phyloP scores from a whole-genome alignment of 2,888 invertebrate genomes.

The Dichetophora obliterata region DNA sequence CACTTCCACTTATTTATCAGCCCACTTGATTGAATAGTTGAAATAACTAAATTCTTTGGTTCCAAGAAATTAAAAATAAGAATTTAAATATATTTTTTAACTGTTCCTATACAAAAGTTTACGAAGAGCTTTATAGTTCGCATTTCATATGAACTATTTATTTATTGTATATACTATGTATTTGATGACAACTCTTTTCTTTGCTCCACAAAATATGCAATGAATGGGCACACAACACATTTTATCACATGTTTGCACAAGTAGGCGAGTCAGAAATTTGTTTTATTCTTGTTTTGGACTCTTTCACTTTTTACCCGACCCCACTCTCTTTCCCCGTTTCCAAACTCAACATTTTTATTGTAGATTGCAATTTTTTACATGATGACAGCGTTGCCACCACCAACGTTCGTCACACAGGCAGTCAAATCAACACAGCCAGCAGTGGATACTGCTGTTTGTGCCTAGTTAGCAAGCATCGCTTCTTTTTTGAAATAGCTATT shows the following conservation, averaged over 20 bases:
- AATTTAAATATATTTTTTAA: too few species aligned
- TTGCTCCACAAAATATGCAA: background rate
- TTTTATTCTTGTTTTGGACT: too few species aligned
- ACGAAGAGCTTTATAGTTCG: too few species aligned
- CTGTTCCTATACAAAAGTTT: too few species aligned
- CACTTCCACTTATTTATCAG: too few species aligned
- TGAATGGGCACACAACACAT: conserved; percentile 8
- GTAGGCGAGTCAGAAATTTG: background rate
- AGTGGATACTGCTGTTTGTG: background rate
- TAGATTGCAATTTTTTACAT: conserved; percentile 9
- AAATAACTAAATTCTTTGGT: too few species aligned
- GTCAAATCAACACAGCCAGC: background rate
- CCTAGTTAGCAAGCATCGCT: background rate
- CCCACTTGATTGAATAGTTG: too few species aligned
- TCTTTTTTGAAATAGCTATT: conserved; percentile 6
- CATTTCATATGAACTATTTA: too few species aligned
- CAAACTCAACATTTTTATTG: background rate
- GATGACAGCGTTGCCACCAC: background rate
- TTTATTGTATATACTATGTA: background rate
- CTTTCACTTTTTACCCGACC: too few species aligned
- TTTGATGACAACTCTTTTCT: background rate
- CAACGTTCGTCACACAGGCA: background rate
- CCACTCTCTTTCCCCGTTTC: background rate
- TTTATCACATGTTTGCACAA: conserved; percentile 25
- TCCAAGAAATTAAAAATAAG: too few species aligned